Evolutionary conservation across 2,113 vertebrate genomes (phyloP).

Genomic region (Engraulis encrasicolus): DNA sequence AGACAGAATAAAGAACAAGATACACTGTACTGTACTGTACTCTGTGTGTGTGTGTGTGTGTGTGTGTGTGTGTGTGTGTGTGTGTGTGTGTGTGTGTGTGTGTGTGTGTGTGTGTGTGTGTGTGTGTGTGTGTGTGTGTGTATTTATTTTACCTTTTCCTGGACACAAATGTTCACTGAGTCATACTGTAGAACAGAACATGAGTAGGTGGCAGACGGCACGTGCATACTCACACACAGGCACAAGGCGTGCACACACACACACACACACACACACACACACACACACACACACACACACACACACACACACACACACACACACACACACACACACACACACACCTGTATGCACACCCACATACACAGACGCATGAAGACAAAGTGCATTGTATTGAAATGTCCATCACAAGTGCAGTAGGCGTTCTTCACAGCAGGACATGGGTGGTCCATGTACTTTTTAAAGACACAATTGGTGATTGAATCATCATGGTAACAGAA

Average conservation of each 20-base stretch:
- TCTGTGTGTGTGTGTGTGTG: too few species aligned
- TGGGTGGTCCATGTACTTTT: not conserved
- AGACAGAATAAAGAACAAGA: too few species aligned
- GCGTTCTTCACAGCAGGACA: not conserved
- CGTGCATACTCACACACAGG: not conserved
- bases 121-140: too few species aligned
- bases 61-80: too few species aligned
- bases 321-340: not conserved
- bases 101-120: too few species aligned
- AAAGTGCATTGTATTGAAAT: not conserved
- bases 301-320: not conserved
- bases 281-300: not conserved
- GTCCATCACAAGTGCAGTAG: not conserved
- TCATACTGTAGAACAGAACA: not conserved
- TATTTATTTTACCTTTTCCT: not conserved
- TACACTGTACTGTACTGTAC: too few species aligned
- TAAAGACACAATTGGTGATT: not conserved
- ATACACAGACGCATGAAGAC: not conserved
- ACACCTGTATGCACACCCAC: too few species aligned
- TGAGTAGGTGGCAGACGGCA: not conserved
- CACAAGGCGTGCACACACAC: too few species aligned
- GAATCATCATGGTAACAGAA: not conserved
- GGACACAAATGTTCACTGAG: not conserved
- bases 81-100: too few species aligned
- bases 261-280: constrained; percentile 3